Conservation (phyloP, 2,888 invertebrate genomes). For the Cremastobaeus sp. region DNA sequence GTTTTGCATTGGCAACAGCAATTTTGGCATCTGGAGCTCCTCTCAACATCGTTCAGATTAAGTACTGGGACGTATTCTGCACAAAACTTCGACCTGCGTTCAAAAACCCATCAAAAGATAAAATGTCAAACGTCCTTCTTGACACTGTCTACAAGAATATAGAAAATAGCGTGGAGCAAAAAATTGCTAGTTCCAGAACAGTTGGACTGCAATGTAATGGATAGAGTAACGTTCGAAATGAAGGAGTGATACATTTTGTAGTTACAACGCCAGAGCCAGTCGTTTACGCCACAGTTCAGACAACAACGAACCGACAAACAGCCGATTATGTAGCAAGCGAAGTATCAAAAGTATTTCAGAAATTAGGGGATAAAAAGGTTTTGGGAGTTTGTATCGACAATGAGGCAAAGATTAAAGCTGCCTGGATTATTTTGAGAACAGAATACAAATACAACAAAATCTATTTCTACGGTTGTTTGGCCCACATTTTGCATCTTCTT, state of each 20-base stretch:
- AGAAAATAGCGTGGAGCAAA: constrained; percentile 48
- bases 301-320: constrained; percentile 61
- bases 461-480: constrained; percentile 63
- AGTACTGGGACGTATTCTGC: constrained; percentile 57
- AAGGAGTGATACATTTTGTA: constrained; percentile 66
- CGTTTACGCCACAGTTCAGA: constrained; percentile 61
- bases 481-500: constrained; percentile 65
- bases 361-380: constrained; percentile 1
- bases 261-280: constrained; percentile 65
- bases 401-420: constrained; percentile 57
- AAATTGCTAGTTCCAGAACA: constrained; percentile 54
- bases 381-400: constrained; percentile 63
- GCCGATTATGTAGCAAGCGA: constrained; percentile 61
- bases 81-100: constrained; percentile 59
- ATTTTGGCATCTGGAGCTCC: constrained; percentile 60
- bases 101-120: constrained; percentile 52
- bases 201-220: constrained; percentile 58
- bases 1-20: constrained; percentile 58
- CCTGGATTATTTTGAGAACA: constrained; percentile 61
- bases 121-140: constrained; percentile 50
- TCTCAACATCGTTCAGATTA: constrained; percentile 57
- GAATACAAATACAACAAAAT: constrained; percentile 62
- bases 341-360: constrained; percentile 60
- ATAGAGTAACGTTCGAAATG: constrained; percentile 58
- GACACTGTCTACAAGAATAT: constrained; percentile 55